These are phyloP conservation scores for Drosophila conformis DNA, from an alignment of 2,888 invertebrate genomes.

Conservation along the genomic window DNA sequence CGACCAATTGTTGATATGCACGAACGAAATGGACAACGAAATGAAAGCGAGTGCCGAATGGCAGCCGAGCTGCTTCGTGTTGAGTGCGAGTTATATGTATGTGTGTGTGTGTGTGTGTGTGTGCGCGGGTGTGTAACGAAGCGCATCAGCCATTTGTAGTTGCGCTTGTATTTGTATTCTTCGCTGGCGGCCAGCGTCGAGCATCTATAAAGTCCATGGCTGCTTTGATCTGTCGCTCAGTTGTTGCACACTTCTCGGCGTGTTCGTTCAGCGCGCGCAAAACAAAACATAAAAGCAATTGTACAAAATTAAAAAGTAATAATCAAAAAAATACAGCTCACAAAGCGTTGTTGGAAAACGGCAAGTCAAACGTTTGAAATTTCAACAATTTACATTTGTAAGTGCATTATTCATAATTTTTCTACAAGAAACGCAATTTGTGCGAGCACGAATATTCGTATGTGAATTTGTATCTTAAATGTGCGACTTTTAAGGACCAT, in stretches of 20 bases:
- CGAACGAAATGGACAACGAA: slow-evolving; percentile 44
- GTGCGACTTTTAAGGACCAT: not conserved
- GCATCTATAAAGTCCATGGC: slow-evolving; percentile 76
- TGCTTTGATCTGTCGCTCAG: slow-evolving; percentile 81
- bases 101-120: not conserved
- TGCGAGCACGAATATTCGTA: not conserved
- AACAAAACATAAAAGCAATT: slow-evolving; percentile 2
- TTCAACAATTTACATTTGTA: slow-evolving; percentile 19
- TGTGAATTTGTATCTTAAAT: not conserved
- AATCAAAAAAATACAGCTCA: not conserved
- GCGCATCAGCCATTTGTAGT: slow-evolving; percentile 28
- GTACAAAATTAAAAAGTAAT: not conserved
- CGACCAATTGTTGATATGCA: slow-evolving; percentile 80
- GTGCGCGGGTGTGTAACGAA: slow-evolving; percentile 19
- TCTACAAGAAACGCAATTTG: not conserved
- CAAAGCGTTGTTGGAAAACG: not conserved
- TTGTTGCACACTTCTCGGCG: slow-evolving; percentile 82
- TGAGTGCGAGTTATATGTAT: slow-evolving; percentile 11
- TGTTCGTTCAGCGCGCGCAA: slow-evolving; percentile 56
- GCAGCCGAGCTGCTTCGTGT: slow-evolving; percentile 38
- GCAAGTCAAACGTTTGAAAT: slow-evolving; percentile 3
- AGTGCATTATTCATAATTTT: slow-evolving; percentile 29
- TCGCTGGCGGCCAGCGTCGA: slow-evolving; percentile 35
- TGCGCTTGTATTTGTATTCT: slow-evolving; percentile 33
- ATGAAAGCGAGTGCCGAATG: slow-evolving; percentile 44